Conservation (phyloP, 2,113 vertebrate species). For the Hemichromis elongatus region DNA sequence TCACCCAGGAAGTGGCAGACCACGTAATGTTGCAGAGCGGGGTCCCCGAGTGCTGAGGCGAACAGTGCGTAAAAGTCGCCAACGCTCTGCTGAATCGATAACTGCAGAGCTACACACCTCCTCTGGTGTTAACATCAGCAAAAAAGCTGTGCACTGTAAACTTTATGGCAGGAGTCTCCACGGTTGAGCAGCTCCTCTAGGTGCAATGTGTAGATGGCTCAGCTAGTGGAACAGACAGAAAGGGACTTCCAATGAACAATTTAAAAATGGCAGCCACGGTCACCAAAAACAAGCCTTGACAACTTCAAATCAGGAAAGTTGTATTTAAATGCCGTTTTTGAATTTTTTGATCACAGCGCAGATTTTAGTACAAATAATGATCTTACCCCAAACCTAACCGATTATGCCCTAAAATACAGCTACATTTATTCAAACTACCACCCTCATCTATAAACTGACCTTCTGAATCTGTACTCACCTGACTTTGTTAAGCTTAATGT, state of each 20-base stretch:
- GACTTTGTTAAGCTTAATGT: background rate
- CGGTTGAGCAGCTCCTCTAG: background rate
- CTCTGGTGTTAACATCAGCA: background rate
- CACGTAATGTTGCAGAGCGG: background rate
- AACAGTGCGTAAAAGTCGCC: background rate
- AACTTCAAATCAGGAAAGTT: background rate
- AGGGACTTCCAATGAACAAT: background rate
- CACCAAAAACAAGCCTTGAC: background rate
- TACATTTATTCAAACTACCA: background rate
- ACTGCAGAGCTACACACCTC: background rate
- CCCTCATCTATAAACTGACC: background rate
- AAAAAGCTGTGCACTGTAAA: background rate
- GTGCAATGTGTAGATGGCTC: fast-evolving
- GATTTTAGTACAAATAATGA: background rate
- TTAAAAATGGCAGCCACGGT: background rate
- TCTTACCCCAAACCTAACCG: background rate
- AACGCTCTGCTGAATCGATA: background rate
- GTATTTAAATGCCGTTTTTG: background rate
- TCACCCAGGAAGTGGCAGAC: background rate
- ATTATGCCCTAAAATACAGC: fast-evolving
- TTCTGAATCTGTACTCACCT: background rate
- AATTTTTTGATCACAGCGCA: background rate
- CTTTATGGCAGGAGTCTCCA: background rate
- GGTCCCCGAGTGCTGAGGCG: background rate
- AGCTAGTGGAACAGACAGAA: background rate